A percentile compares a stretch with the other conserved stretches of the same genome.
Evolutionary conservation across 2,888 invertebrate species (phyloP).

Genomic region (Synergus japonicus): DNA sequence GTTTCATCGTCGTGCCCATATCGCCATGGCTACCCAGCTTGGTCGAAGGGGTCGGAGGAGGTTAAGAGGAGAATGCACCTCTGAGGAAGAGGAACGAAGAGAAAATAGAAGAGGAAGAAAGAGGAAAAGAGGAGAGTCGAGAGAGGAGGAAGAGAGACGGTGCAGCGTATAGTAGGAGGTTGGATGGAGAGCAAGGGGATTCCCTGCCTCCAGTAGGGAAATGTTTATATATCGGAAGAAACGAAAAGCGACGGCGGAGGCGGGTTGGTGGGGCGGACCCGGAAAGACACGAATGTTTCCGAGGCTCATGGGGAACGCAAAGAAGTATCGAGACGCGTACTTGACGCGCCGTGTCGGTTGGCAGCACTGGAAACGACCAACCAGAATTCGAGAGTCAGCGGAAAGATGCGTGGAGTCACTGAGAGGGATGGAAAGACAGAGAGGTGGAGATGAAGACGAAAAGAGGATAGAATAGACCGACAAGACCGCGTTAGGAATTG

Average conservation of each 20-base stretch:
- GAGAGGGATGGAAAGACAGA: conserved; percentile 40
- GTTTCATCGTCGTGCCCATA: conserved; percentile 55
- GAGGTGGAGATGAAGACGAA: conserved; percentile 16
- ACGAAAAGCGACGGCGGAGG: conserved; percentile 55
- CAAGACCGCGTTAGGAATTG: conserved; percentile 50
- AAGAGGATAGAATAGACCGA: conserved; percentile 44
- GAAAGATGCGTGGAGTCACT: conserved; percentile 47
- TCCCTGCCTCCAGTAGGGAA: conserved; percentile 56
- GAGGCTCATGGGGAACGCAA: conserved; percentile 57
- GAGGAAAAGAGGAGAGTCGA: neutral
- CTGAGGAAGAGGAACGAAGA: neutral
- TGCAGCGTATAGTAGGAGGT: neutral
- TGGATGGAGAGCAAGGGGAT: conserved; percentile 46
- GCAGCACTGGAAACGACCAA: conserved; percentile 38
- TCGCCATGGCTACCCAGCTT: conserved; percentile 61
- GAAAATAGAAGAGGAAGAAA: neutral
- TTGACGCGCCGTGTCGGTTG: conserved; percentile 48
- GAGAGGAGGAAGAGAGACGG: neutral
- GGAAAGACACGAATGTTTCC: conserved; percentile 68
- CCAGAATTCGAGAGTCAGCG: conserved; percentile 42
- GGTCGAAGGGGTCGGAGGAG: conserved; percentile 20
- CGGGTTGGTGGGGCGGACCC: conserved; percentile 44
- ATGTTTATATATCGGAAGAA: conserved; percentile 69
- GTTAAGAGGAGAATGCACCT: conserved; percentile 12
- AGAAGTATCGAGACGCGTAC: conserved; percentile 49